Conservation (phyloP, 1,140 invertebrate genomes). For the Anoplolepis gracilipes region DNA sequence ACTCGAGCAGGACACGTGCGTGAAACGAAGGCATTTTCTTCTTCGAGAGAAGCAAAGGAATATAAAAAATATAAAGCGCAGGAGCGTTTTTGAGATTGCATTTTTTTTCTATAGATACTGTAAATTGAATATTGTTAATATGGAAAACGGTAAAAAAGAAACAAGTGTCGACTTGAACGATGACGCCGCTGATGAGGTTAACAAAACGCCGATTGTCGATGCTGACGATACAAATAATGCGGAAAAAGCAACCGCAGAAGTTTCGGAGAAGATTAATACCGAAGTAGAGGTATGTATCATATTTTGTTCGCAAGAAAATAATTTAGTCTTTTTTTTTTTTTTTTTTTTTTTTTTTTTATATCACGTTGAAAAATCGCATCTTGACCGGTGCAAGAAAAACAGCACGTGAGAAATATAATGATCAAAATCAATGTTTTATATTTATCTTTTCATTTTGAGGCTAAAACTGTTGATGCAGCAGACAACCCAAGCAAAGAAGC, state of each 20-base stretch:
- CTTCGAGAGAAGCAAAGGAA: not conserved
- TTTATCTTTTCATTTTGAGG: too few species aligned
- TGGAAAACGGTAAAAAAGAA: slow-evolving; percentile 71
- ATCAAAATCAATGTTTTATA: too few species aligned
- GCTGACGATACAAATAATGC: slow-evolving; percentile 10
- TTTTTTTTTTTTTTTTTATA: too few species aligned
- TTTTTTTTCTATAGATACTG: not conserved
- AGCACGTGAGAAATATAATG: too few species aligned
- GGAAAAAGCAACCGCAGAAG: slow-evolving; percentile 4
- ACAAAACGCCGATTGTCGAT: slow-evolving; percentile 60
- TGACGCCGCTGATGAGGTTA: slow-evolving; percentile 43
- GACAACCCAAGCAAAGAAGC: slow-evolving; percentile 27
- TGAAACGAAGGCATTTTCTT: not conserved
- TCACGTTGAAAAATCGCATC: too few species aligned
- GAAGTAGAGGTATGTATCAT: too few species aligned
- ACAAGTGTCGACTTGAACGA: slow-evolving; percentile 43
- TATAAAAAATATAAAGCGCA: not conserved
- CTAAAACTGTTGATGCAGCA: not conserved
- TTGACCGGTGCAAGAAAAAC: too few species aligned
- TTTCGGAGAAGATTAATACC: too few species aligned
- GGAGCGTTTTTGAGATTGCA: not conserved
- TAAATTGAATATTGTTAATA: not conserved
- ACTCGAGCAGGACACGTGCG: not conserved
- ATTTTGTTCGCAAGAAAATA: too few species aligned
- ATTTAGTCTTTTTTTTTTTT: too few species aligned